These are phyloP conservation scores for Lissocephala sabroskyi DNA, from an alignment of 2,888 invertebrate species.

Conservation along the genomic window DNA sequence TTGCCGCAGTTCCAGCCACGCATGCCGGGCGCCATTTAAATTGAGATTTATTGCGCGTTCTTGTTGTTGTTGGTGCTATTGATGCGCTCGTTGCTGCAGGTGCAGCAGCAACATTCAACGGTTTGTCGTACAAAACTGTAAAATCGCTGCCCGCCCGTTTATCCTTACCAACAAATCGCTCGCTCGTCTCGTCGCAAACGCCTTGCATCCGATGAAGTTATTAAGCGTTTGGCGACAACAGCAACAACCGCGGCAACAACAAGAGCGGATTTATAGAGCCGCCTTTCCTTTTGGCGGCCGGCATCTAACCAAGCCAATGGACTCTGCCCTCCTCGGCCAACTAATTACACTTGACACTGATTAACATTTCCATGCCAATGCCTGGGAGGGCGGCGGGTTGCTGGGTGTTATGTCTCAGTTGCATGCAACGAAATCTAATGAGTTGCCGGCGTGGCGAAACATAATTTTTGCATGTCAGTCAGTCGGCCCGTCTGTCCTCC, in stretches of 20 bases:
- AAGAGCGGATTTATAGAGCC: not conserved
- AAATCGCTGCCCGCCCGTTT: constrained; percentile 13
- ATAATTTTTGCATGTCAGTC: constrained; percentile 57
- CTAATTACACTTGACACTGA: constrained; percentile 61
- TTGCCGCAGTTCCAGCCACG: constrained; percentile 37
- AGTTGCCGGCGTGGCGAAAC: constrained; percentile 48
- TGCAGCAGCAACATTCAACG: constrained; percentile 34
- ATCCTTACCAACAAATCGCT: constrained; percentile 37
- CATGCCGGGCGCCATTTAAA: constrained; percentile 70
- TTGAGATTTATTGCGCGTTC: constrained; percentile 67
- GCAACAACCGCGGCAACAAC: too few species aligned
- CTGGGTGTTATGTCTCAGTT: constrained; percentile 54
- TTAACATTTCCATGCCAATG: constrained; percentile 51
- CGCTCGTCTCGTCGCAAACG: constrained; percentile 3
- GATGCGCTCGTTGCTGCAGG: constrained; percentile 29
- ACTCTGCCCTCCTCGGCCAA: too few species aligned
- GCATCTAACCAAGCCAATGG: too few species aligned
- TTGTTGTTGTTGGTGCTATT: not conserved
- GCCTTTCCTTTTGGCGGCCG: not conserved
- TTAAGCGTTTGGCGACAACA: constrained; percentile 31
- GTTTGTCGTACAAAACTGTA: constrained; percentile 47
- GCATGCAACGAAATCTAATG: constrained; percentile 37
- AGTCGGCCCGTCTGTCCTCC: constrained; percentile 21
- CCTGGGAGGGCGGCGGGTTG: constrained; percentile 5
- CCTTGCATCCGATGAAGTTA: constrained; percentile 43